Evolutionary conservation across 2,113 vertebrate species (phyloP), one percentile per base, ranked within the genome.

Genomic region (Engraulis encrasicolus): DNA sequence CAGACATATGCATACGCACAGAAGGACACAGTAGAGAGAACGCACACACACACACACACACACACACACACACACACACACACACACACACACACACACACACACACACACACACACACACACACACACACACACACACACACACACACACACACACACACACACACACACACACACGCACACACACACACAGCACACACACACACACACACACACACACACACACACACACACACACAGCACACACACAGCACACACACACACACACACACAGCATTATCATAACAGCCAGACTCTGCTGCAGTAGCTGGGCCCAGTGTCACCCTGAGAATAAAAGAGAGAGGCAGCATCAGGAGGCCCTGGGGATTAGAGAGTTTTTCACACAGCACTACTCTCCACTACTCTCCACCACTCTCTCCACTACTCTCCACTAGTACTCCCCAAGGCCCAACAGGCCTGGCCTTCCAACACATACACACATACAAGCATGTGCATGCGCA

Each of bases 211-310:
- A 81, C 66, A 31, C 86, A 45, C 3, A 45, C 3, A 5, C 40
- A 45, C 12, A 52, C 50, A 2, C 12, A 17, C 50, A 17, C 12
- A 17, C 12, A 12, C 50, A 17, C 50, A 52, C 17, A 6, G n/a
- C 52, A 20, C 52, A 20, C 52, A 20, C 52, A 11, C 3, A 45
- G 4, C 52, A 11, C 40, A 45, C 40, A 45, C 40, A 52, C 85
- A 37, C 88, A 85, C 81, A 88, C 90, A 89, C 87, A 81, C 66
- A 31, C 86, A 45, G 3, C 40, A 45, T 94, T 94, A 93, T 93
- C 93, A 93, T 90, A 88, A 89, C 88, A 85, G 86, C 93, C 93
- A 94, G 94, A 93, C 92, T n/a, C n/a, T n/a, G n/a, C n/a, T 90
- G 84, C 78, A 84, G 66, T 74, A 85, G 80, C 81, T 80, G 90